Conservation (phyloP, 2,113 vertebrate genomes). For the Aegithalos caudatus region DNA sequence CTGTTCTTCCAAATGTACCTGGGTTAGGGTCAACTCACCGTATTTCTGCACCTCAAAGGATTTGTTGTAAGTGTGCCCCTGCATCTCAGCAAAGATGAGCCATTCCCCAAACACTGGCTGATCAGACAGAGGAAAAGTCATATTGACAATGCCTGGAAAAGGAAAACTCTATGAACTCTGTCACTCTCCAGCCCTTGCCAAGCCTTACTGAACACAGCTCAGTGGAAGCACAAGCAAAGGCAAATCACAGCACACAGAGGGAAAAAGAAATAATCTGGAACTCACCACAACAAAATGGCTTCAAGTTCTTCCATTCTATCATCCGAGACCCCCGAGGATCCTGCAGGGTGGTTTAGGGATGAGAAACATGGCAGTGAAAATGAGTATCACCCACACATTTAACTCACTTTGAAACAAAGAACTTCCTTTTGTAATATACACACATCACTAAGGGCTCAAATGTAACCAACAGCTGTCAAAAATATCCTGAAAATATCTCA, state of each 20-base stretch:
- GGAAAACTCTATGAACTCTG: background rate
- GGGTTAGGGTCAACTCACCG: conserved; percentile 71
- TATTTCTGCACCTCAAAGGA: conserved; percentile 95
- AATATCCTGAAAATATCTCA: background rate
- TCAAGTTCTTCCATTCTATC: conserved; percentile 84
- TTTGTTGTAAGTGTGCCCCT: conserved; percentile 88
- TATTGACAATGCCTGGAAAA: conserved; percentile 82
- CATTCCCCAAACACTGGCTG: conserved; percentile 92
- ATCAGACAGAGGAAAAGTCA: conserved; percentile 91
- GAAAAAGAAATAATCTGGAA: background rate
- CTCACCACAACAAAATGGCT: conserved; percentile 87
- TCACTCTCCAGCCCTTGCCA: background rate
- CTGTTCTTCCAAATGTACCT: background rate
- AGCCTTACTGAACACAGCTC: background rate
- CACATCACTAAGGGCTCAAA: background rate
- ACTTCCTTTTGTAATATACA: background rate
- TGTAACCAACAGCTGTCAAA: background rate
- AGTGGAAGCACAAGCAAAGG: background rate
- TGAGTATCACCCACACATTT: background rate
- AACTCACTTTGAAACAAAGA: background rate
- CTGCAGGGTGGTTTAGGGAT: conserved; percentile 50
- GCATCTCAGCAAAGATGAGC: conserved; percentile 87
- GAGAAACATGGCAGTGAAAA: background rate
- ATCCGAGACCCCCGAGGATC: conserved; percentile 89
- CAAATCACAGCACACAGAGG: background rate